Conservation (phyloP, 37 sponge, comb jelly and placozoan genomes). For the Agelas oroides region DNA sequence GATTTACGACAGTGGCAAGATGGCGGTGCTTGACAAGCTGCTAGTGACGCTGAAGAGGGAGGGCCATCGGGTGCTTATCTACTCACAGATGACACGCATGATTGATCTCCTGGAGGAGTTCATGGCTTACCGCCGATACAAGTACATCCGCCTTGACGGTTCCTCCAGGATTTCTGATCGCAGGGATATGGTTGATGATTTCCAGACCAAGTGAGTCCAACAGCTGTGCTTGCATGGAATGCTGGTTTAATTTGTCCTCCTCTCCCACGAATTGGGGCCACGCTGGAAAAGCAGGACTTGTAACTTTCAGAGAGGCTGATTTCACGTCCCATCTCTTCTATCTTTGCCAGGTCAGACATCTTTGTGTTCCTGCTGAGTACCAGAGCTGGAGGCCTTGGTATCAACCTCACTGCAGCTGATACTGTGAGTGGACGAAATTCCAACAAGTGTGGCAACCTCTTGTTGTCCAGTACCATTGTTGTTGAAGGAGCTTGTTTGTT, state of each 20-base stretch:
- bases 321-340: not conserved
- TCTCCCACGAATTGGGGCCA: too few species aligned
- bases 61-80: constrained; percentile 90
- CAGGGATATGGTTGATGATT: constrained; percentile 98
- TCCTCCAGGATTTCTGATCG: constrained; percentile 93
- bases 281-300: too few species aligned
- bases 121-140: constrained; percentile 84
- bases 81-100: constrained; percentile 97
- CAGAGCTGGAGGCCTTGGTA: constrained; percentile 95
- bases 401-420: constrained; percentile 98
- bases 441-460: not conserved
- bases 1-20: constrained; percentile 91
- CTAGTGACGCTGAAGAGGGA: constrained; percentile 82
- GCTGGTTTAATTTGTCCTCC: too few species aligned
- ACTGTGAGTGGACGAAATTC: constrained; percentile 65
- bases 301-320: not conserved
- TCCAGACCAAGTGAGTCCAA: constrained; percentile 78
- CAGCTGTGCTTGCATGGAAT: too few species aligned
- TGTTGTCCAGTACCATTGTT: not conserved
- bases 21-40: constrained; percentile 89
- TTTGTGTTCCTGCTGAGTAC: constrained; percentile 97
- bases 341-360: constrained; percentile 74
- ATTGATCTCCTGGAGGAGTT: constrained; percentile 96
- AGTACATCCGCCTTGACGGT: constrained; percentile 93
- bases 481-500: too few species aligned